These are phyloP conservation scores for Callopanchax toddi DNA, from an alignment of 2,113 vertebrate genomes.

Conservation along the genomic window DNA sequence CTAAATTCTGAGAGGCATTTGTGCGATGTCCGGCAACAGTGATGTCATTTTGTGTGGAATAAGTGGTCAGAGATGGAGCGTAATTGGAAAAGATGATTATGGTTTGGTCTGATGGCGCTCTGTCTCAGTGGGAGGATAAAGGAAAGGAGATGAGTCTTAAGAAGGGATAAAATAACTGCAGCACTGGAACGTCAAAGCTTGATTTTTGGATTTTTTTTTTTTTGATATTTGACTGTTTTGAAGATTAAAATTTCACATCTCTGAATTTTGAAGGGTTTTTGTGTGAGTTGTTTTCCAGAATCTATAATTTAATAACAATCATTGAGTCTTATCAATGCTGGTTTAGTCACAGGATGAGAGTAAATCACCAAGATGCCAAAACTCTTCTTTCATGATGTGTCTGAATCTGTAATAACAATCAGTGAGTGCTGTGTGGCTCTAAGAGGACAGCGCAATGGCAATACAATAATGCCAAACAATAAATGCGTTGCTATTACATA, in stretches of 20 bases:
- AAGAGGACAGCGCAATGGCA: slow-evolving; percentile 53
- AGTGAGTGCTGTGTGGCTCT: slow-evolving; percentile 30
- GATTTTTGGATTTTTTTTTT: too few relatives aligned
- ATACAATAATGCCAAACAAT: slow-evolving; percentile 67
- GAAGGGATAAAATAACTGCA: not conserved
- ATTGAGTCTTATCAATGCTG: not conserved
- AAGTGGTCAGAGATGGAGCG: slow-evolving; percentile 75
- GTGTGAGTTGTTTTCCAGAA: slow-evolving; percentile 6
- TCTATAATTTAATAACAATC: slow-evolving; percentile 7
- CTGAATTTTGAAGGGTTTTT: not conserved
- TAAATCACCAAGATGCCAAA: slow-evolving; percentile 4
- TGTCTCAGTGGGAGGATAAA: slow-evolving; percentile 31
- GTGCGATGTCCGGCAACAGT: slow-evolving; percentile 65
- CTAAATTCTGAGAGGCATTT: slow-evolving; percentile 63
- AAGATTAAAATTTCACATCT: not conserved
- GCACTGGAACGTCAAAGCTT: slow-evolving; percentile 7
- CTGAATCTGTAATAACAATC: slow-evolving; percentile 41
- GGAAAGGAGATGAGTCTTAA: not conserved
- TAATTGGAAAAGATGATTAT: slow-evolving; percentile 78
- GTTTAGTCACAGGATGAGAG: not conserved
- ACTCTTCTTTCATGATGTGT: slow-evolving; percentile 14
- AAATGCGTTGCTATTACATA: slow-evolving; percentile 60
- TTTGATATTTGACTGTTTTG: too few relatives aligned
- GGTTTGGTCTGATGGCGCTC: slow-evolving; percentile 62
- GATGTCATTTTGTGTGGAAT: slow-evolving; percentile 71